Percentiles rank a stretch among this genome's conserved stretches.
phyloP scores from a whole-genome alignment of 1,140 invertebrate genomes.

The Melanaphis sacchari region DNA sequence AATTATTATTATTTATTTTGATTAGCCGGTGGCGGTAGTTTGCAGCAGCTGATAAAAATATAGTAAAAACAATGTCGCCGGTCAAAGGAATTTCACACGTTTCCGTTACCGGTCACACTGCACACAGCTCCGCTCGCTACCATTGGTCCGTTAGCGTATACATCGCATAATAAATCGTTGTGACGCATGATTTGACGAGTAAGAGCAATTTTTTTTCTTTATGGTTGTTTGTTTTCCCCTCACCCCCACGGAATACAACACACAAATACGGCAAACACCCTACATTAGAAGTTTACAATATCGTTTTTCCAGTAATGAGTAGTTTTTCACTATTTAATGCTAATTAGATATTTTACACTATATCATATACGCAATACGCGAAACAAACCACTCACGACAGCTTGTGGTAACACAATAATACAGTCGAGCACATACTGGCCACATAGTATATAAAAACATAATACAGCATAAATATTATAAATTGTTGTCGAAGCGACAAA shows the following conservation, averaged over 20 bases:
- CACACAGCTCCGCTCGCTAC: background rate
- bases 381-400: background rate
- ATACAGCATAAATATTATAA: background rate
- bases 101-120: background rate
- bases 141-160: background rate
- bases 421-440: no score
- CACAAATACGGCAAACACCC: no score
- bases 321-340: background rate
- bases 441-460: background rate
- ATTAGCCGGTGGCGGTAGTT: background rate
- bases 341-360: background rate
- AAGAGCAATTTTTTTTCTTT: background rate
- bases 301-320: background rate
- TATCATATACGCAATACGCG: background rate
- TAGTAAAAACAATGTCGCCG: background rate
- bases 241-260: background rate
- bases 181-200: background rate
- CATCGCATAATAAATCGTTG: background rate
- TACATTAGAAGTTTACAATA: no score
- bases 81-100: background rate
- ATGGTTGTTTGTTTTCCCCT: background rate
- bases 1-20: background rate
- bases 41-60: slow-evolving; percentile 27
- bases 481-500: background rate
- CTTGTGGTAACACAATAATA: no score